Base-by-base conservation (phyloP, 64 coral and sea anemone species). In the Hydrozoanthus tunicans region DNA sequence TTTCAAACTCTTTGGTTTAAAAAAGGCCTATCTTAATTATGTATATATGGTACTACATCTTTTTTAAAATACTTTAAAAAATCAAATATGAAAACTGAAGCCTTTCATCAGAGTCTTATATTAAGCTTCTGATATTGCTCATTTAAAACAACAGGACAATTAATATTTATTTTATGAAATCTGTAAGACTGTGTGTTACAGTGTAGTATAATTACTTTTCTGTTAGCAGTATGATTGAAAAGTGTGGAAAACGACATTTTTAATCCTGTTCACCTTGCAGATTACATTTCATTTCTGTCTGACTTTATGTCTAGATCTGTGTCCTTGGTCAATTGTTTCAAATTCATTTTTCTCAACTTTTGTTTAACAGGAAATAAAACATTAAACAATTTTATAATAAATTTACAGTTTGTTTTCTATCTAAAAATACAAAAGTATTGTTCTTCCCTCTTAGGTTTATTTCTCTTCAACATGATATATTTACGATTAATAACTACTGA, bases 261-360 rank as follows among this genome's bases (percentile, higher is more conserved):
- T 43, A 23, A 20, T 6, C 84, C 56, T 32, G 14, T 17, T 72
- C 68, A 26, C 20, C 11, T 71, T 61, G 27, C 84, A 73, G 55
- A 72, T 56, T 58, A 72, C 5, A 65, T 72, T 86, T 85, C 82
- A 43, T 86, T 72, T 58, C 24, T 59, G 83, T 86, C 83, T 85
- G 65, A 53, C 65, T 26, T 70, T 23, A 55, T 88, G 57, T 71
- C 9, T 88, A 54, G 57, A 11, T 43, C 83, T 58, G 20, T 43
- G 58, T 80, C 61, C n/a, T 80, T 80, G 58, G 67, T 60, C 24
- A 88, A 88, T 73, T 88, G 69, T 88, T 61, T 88, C 43, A 51
- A 43, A 6, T 69, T 75, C 13, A 75, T 43, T 12, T 75, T 75
- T 75, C 25, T 13, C 4, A 51, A 52, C 52, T 75, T 52, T 12